Evolutionary conservation across 2,113 vertebrate species (phyloP).

Genomic region (Phrynosoma blainvillii): DNA sequence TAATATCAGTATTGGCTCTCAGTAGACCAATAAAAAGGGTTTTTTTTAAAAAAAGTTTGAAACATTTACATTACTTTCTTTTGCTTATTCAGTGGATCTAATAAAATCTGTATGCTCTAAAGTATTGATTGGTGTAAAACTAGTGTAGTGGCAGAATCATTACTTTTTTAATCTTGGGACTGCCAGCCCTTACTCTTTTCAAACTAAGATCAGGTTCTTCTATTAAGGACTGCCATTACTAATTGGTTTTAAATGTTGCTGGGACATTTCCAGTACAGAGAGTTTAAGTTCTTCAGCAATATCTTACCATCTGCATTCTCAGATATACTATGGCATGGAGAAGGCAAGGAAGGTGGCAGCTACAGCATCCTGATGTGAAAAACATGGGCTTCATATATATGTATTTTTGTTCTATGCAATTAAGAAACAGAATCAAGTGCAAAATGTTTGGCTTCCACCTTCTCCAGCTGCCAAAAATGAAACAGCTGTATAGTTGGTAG

Average conservation of each 20-base stretch:
- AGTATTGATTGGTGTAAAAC: constrained; percentile 71
- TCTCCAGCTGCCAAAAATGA: too few species aligned
- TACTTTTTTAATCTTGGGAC: constrained; percentile 77
- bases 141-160: constrained; percentile 75
- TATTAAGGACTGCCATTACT: constrained; percentile 73
- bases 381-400: too few species aligned
- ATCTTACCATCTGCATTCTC: background rate
- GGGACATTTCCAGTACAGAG: constrained; percentile 57
- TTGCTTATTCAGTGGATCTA: constrained; percentile 61
- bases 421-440: too few species aligned
- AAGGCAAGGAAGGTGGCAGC: background rate
- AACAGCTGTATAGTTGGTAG: too few species aligned
- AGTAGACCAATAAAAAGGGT: background rate
- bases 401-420: too few species aligned
- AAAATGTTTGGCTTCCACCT: too few species aligned
- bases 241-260: constrained; percentile 73
- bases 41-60: background rate
- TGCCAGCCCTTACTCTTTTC: constrained; percentile 70
- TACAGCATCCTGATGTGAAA: constrained; percentile 34
- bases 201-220: constrained; percentile 66
- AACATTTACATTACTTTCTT: constrained; percentile 32
- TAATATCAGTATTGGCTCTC: background rate
- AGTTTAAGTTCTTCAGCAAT: constrained; percentile 57
- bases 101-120: constrained; percentile 69
- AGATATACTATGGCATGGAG: background rate